Evolutionary conservation across 1,140 invertebrate species (phyloP).

Genomic region (Bombus terrestris): DNA sequence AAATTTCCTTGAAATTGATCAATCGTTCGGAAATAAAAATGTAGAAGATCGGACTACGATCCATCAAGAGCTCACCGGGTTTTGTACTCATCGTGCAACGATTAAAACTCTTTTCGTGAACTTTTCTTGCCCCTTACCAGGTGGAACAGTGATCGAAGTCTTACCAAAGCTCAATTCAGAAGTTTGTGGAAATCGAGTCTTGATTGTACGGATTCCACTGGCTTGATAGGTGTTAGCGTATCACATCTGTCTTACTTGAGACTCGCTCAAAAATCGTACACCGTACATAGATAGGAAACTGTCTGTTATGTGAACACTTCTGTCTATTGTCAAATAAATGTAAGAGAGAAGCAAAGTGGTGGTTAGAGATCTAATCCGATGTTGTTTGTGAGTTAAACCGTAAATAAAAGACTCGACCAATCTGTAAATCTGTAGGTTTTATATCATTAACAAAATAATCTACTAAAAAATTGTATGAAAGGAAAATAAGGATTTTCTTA

Average conservation of each 20-base stretch:
- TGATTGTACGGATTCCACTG: background rate
- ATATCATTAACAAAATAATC: no score
- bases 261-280: background rate
- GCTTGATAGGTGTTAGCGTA: background rate
- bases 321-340: background rate
- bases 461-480: no score
- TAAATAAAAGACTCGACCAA: no score
- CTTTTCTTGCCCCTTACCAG: conserved; percentile 5
- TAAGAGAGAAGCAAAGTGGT: no score
- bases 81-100: background rate
- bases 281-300: background rate
- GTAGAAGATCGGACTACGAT: background rate
- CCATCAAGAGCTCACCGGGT: conserved; percentile 14
- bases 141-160: background rate
- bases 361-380: no score
- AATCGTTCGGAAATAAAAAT: background rate
- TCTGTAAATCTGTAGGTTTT: no score
- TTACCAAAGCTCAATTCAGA: background rate
- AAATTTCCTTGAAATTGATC: background rate
- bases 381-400: no score
- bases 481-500: background rate
- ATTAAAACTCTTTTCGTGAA: conserved; percentile 30
- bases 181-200: conserved; percentile 14
- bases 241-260: background rate
- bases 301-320: no score